These are phyloP conservation scores for Spondyliosoma cantharus DNA, from an alignment of 2,797 vertebrate species.

Conservation along the genomic window DNA sequence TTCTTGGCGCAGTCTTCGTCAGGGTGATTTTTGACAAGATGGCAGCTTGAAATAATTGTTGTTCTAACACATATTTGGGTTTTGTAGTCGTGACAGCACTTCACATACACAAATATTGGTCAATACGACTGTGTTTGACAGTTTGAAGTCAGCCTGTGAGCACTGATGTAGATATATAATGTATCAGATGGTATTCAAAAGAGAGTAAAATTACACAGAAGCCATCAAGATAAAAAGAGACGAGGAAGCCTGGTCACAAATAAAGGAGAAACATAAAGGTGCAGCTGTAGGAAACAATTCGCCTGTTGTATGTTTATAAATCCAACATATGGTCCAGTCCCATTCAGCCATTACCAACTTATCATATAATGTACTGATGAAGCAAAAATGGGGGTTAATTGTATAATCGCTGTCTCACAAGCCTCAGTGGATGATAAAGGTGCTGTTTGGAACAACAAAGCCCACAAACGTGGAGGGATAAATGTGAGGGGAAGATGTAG, in stretches of 20 bases:
- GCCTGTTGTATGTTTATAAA: conserved; percentile 25
- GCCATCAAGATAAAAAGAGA: neutral
- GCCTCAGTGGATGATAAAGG: conserved; percentile 53
- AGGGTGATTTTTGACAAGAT: neutral
- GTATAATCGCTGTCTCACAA: conserved; percentile 45
- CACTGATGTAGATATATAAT: conserved; percentile 6
- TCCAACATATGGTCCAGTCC: conserved; percentile 17
- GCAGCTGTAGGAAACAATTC: conserved; percentile 23
- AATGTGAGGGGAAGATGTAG: conserved; percentile 14
- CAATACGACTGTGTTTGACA: conserved; percentile 1
- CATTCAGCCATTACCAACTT: conserved; percentile 9
- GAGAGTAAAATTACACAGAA: neutral
- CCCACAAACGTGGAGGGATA: conserved; percentile 25
- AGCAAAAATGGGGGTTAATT: conserved; percentile 46
- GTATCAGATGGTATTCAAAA: conserved; percentile 10
- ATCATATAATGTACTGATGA: conserved; percentile 26
- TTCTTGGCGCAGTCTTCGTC: neutral
- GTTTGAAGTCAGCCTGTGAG: neutral
- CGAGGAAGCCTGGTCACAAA: neutral
- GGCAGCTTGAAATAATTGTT: neutral
- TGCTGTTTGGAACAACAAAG: conserved; percentile 43
- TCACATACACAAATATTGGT: conserved; percentile 1
- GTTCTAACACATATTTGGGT: neutral
- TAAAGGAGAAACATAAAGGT: conserved; percentile 19
- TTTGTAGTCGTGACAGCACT: neutral